Evolutionary conservation across 1,140 invertebrate genomes (phyloP), one percentile per base, ranked within the genome.

Genomic region (Lethocerus indicus): DNA sequence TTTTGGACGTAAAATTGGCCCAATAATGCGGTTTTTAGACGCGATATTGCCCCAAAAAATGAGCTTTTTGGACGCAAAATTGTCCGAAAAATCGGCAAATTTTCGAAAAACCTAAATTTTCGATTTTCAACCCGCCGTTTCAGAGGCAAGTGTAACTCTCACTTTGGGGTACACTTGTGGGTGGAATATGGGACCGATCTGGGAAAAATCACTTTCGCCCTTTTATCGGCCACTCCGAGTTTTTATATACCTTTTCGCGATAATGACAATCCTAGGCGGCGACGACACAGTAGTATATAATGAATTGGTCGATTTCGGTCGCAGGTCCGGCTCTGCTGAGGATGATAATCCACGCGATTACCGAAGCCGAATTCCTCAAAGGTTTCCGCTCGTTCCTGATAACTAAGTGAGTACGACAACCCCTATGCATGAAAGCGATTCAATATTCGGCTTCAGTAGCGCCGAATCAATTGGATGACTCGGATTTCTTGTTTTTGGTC

Each of bases 271-370:
- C 9, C 29, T 9, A 9, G 9, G 9, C n/a, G 9, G n/a, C n/a
- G n/a, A 32, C n/a, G 29, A 32, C 29, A 32, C n/a, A 9, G 9
- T 32, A 32, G 9, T 32, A 32, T 9, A 9, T 9, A 9, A 9
- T 5, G 2, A 35, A 18, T 39, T 39, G 13, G 12, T 51, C 13
- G 4, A 23, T n/a, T 40, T 24, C 37, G 2, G 16, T 52, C 35
- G 9, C 40, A 55, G 54, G 54, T 41, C 50, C 54, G 14, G 21
- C 44, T 13, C 18, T 55, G 24, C 26, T 55, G 9, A 64, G 83
- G 42, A 91, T 92, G 87, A 67, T 91, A 56, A 75, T 80, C 50
- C 73, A 83, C 51, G 76, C 84, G 24, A 67, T 88, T 13, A 78
- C 81, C 1, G 69, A 76, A 29, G 62, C 74, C 7, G 67, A 74